Base-by-base conservation (phyloP, 2,797 vertebrate genomes). In the Chanos chanos region DNA sequence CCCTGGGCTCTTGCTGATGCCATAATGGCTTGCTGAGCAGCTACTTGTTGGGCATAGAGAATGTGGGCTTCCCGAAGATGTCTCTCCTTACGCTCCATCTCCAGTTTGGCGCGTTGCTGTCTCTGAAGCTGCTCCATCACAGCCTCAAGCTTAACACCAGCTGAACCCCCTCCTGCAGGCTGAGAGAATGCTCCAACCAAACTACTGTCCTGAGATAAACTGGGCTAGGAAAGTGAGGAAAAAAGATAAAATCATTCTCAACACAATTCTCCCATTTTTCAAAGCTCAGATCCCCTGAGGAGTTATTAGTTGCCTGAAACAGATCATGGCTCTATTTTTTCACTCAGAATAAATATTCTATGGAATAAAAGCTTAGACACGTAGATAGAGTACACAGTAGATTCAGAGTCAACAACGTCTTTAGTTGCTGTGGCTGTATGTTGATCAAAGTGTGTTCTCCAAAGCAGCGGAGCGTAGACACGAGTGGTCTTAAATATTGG, bases 91-190 rank as follows among this genome's bases (percentile, higher is more conserved):
- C 90, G 85, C 77, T 92, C 93, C 93, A 95, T 92, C 72, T 91
- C 90, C 74, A 89, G 75, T 39, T 92, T 88, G 19, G 84, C 77
- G 49, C 81, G 89, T 45, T 92, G 91, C 68, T 95, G 94, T 70
- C 91, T 92, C 73, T 94, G 94, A 67, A 94, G 89, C 66, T 96
- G 94, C 77, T 97, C 95, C 86, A 98, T 96, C 70, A 92, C 82
- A 1, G 91, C 91, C 73, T 92, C 87, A 61, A 94, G 85, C 83
- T 93, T 95, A 86, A 95, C 86, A 25, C 93, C 83, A 37, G 77
- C 70, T 18, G 82, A 82, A 33, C 91, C 82, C 55, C 72, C 76
- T 24, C 86, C 85, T 73, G 76, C 70, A 62, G 89, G 87, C 86
- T 89, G 89, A 73, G 88, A 79, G 75, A 82, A 79, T 41, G 70